Conservation (phyloP, 2,113 vertebrate genomes). For the Chascanopsetta lugubris region DNA sequence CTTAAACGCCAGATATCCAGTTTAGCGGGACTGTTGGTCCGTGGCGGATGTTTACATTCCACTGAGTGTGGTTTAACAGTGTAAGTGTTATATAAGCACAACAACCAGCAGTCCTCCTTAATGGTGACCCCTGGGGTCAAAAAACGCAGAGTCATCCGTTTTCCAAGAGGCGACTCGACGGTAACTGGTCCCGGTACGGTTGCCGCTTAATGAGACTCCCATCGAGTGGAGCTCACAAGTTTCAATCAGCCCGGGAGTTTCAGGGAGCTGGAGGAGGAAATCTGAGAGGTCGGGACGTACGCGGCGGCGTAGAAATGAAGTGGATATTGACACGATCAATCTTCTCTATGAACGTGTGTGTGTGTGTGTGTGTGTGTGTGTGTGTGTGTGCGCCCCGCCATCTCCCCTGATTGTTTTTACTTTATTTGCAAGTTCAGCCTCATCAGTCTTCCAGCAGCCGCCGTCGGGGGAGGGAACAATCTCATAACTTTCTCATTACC, state of each 20-base stretch:
- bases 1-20: too few species aligned
- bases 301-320: conserved; percentile 40
- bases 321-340: conserved; percentile 76
- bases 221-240: neutral
- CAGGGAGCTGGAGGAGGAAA: neutral
- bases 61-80: too few species aligned
- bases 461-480: conserved; percentile 25
- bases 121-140: too few species aligned
- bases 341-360: too few species aligned
- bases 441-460: conserved; percentile 72
- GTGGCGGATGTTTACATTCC: too few species aligned
- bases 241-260: conserved; percentile 6
- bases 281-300: conserved; percentile 36
- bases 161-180: too few species aligned
- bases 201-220: neutral
- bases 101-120: too few species aligned
- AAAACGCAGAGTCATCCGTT: too few species aligned
- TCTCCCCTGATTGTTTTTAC: conserved; percentile 65
- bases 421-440: conserved; percentile 78
- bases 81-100: too few species aligned
- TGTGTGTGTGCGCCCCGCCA: conserved; percentile 21
- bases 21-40: too few species aligned
- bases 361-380: conserved; percentile 14
- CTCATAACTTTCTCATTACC: conserved; percentile 83
- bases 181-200: too few species aligned